Percentiles rank a stretch among this genome's conserved stretches.
phyloP scores from a whole-genome alignment of 2,888 invertebrate species.

The Sturmia bella region DNA sequence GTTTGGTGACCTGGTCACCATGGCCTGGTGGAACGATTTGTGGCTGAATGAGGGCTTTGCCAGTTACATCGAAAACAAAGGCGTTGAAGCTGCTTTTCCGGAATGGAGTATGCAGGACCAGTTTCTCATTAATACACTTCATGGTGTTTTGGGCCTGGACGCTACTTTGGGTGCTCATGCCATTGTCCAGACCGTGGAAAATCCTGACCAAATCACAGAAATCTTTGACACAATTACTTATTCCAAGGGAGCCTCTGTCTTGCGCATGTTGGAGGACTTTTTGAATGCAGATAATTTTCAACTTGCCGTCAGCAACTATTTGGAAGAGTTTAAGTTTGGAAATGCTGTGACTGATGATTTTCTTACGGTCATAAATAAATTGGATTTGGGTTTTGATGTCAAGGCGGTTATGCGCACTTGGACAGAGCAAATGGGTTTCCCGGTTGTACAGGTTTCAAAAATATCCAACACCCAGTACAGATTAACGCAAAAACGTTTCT shows the following conservation, averaged over 20 bases:
- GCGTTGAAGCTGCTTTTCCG: conserved; percentile 87
- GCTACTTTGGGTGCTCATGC: conserved; percentile 93
- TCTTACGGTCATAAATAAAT: conserved; percentile 83
- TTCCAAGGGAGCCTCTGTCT: conserved; percentile 93
- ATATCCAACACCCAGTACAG: conserved; percentile 83
- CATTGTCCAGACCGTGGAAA: conserved; percentile 91
- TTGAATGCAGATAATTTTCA: conserved; percentile 87
- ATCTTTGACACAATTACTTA: conserved; percentile 96
- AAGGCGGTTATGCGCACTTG: conserved; percentile 91
- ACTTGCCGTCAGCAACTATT: conserved; percentile 88
- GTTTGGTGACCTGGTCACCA: conserved; percentile 95
- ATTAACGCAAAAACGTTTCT: conserved; percentile 90
- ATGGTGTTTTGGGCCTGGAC: conserved; percentile 88
- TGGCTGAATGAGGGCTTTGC: conserved; percentile 98
- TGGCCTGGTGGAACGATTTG: conserved; percentile 96
- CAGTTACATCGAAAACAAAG: conserved; percentile 93
- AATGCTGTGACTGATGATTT: conserved; percentile 93
- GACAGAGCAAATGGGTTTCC: conserved; percentile 95
- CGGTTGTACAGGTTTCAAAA: conserved; percentile 86
- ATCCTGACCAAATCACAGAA: conserved; percentile 95
- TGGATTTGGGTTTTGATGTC: conserved; percentile 83
- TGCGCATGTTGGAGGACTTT: conserved; percentile 94
- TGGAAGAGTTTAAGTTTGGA: conserved; percentile 87
- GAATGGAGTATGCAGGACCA: conserved; percentile 92
- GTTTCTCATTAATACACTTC: conserved; percentile 88